These are phyloP conservation scores for Coenonympha arcania DNA, from an alignment of 2,888 invertebrate genomes.

Conservation along the genomic window DNA sequence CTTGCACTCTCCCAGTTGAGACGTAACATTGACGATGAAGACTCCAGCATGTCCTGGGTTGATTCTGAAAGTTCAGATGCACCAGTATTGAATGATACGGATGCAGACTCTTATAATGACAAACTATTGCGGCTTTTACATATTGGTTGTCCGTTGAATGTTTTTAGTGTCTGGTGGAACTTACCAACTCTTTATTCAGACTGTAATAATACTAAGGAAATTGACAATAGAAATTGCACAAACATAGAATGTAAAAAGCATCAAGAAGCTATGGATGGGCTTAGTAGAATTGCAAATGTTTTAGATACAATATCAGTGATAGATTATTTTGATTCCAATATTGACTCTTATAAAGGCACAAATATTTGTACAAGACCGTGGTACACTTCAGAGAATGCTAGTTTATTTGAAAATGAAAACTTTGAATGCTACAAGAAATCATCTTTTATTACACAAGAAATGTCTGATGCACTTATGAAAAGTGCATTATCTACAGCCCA, in stretches of 20 bases:
- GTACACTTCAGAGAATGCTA: conserved; percentile 44
- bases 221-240: conserved; percentile 2
- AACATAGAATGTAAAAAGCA: conserved; percentile 18
- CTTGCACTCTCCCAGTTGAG: conserved; percentile 34
- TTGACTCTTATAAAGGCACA: conserved; percentile 26
- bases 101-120: conserved; percentile 36
- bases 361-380: conserved; percentile 49
- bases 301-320: conserved; percentile 60
- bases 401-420: conserved; percentile 56
- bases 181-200: conserved; percentile 41
- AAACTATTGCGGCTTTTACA: conserved; percentile 33
- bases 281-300: conserved; percentile 41
- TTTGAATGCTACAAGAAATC: conserved; percentile 40
- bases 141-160: conserved; percentile 31
- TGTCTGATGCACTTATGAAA: conserved; percentile 41
- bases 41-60: conserved; percentile 57
- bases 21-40: conserved; percentile 49
- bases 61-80: conserved; percentile 42
- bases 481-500: conserved; percentile 39
- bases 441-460: conserved; percentile 41
- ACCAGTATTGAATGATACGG: conserved; percentile 24
- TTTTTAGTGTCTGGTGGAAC: conserved; percentile 61
- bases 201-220: conserved; percentile 31
- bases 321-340: conserved; percentile 41
- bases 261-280: conserved; percentile 31